phyloP scores from a whole-genome alignment of 2,797 vertebrate genomes.

The Psittacula derbiana region DNA sequence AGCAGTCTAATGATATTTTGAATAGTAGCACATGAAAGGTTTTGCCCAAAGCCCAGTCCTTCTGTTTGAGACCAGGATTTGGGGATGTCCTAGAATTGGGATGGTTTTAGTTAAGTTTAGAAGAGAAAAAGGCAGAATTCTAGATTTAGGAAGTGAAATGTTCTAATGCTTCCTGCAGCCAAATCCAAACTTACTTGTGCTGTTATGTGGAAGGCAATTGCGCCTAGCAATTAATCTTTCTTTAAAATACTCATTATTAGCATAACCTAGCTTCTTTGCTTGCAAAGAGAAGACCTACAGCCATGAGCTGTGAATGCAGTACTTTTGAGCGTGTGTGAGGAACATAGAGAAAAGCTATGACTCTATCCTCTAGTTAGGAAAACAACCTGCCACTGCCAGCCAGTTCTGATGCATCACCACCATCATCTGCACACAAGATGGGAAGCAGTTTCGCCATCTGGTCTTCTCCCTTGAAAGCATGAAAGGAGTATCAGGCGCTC shows the following conservation, averaged over 20 bases:
- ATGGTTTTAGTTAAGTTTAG: neutral
- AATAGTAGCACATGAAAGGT: neutral
- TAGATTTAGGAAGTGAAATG: neutral
- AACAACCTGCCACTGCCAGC: neutral
- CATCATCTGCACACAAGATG: neutral
- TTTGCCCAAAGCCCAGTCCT: neutral
- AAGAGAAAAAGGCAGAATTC: neutral
- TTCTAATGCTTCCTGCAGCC: neutral
- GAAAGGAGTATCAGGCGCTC: neutral
- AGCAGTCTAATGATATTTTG: neutral
- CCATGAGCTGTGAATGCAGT: neutral
- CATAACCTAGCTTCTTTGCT: neutral
- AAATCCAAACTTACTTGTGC: neutral
- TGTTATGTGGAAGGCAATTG: neutral
- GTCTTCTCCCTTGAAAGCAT: neutral
- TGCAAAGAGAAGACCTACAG: neutral
- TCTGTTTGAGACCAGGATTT: neutral
- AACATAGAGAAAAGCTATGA: neutral
- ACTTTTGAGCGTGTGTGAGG: rapidly evolving
- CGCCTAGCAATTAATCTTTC: neutral
- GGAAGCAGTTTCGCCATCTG: neutral
- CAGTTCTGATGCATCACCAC: neutral
- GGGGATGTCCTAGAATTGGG: neutral
- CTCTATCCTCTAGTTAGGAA: neutral
- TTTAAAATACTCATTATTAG: neutral